phyloP scores from a whole-genome alignment of 2,888 invertebrate species.

The Acanthosepion lycidas region DNA sequence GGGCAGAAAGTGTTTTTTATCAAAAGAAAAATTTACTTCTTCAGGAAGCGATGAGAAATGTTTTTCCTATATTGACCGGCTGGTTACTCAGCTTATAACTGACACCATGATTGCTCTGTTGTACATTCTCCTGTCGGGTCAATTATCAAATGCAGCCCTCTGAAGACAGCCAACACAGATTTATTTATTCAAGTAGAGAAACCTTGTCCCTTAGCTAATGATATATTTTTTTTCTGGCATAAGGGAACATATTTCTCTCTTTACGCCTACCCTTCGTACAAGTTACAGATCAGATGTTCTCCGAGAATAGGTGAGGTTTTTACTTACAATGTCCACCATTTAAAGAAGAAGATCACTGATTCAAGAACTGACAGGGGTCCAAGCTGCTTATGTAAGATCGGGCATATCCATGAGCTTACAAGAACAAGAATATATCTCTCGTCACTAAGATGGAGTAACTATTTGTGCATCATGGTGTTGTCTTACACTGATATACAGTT shows the following conservation, averaged over 20 bases:
- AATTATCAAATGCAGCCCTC: not conserved
- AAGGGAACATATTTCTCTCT: not conserved
- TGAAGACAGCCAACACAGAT: not conserved
- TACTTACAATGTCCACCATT: not conserved
- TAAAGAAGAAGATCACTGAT: not conserved
- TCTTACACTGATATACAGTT: too few relatives aligned
- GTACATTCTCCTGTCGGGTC: not conserved
- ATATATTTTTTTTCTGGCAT: not conserved
- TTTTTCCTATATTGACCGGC: not conserved
- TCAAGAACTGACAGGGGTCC: not conserved
- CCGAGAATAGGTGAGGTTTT: not conserved
- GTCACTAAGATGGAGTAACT: too few relatives aligned
- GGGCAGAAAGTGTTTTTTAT: not conserved
- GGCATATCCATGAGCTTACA: not conserved
- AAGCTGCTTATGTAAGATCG: not conserved
- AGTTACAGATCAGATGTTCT: not conserved
- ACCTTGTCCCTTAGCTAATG: not conserved
- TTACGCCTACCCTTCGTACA: not conserved
- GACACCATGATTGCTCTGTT: not conserved
- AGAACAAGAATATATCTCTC: too few relatives aligned
- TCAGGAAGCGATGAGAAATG: not conserved
- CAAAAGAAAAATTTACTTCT: not conserved
- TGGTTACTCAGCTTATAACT: not conserved
- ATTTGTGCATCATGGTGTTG: too few relatives aligned
- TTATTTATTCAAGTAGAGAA: not conserved